phyloP scores from a whole-genome alignment of 2,113 vertebrate species.

The Ctenodactylus gundi region DNA sequence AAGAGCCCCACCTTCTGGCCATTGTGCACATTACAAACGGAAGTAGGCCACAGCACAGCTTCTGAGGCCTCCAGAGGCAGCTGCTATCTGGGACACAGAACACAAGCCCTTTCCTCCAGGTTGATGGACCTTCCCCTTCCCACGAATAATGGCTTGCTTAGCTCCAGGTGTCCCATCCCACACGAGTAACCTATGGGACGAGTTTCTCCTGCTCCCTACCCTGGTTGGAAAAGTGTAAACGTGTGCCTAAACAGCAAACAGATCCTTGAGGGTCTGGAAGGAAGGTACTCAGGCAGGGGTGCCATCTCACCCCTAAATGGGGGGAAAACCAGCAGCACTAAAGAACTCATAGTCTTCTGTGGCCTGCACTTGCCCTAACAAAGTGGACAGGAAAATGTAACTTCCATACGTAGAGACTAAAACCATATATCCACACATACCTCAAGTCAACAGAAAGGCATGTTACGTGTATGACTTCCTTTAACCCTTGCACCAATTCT shows the following conservation, averaged over 20 bases:
- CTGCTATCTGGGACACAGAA: not conserved
- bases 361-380: not conserved
- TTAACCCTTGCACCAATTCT: not conserved
- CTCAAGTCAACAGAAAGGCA: not conserved
- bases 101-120: not conserved
- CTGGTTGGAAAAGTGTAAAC: not conserved
- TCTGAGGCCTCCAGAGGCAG: not conserved
- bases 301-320: not conserved
- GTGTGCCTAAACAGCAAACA: not conserved
- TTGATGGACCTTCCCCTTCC: not conserved
- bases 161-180: not conserved
- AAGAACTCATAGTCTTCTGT: not conserved
- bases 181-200: not conserved
- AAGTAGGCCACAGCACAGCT: not conserved
- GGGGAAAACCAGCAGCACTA: not conserved
- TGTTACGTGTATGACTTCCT: not conserved
- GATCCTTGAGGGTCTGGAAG: not conserved
- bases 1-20: slow-evolving; percentile 75
- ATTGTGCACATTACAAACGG: slow-evolving; percentile 59
- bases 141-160: not conserved
- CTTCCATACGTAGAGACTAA: not conserved
- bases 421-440: not conserved
- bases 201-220: not conserved
- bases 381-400: slow-evolving; percentile 11
- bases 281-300: not conserved